A percentile compares a stretch with the other conserved stretches of the same genome.
Evolutionary conservation across 2,888 invertebrate species (phyloP).

Genomic region (Acleris cristana): DNA sequence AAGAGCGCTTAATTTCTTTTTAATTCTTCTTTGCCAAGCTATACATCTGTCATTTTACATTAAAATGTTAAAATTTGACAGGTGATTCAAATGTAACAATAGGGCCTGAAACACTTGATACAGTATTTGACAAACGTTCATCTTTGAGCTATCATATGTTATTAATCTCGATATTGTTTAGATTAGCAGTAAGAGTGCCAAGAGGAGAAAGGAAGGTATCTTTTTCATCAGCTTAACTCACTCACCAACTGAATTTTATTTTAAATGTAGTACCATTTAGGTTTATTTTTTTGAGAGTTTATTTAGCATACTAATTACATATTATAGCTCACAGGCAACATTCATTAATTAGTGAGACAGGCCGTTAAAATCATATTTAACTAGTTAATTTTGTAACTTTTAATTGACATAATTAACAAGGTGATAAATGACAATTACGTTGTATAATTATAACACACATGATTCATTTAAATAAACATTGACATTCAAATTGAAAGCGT

Average conservation of each 20-base stretch:
- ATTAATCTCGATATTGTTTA: no score
- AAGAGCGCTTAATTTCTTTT: no score
- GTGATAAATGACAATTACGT: constrained; percentile 38
- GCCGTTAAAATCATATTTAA: constrained; percentile 25
- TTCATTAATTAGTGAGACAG: constrained; percentile 10
- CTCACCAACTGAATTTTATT: no score
- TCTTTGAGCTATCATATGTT: background rate
- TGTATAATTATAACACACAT: constrained; percentile 26
- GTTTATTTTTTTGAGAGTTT: background rate
- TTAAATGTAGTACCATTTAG: no score
- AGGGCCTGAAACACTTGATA: constrained; percentile 11
- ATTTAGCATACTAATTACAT: background rate
- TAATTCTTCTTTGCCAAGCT: no score
- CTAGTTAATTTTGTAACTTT: constrained; percentile 50
- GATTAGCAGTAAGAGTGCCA: no score
- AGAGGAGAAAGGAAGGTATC: no score
- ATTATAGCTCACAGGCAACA: background rate
- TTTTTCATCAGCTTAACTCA: no score
- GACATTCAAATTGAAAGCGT: no score
- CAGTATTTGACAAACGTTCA: background rate
- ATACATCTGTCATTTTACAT: constrained; percentile 6
- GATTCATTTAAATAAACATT: background rate
- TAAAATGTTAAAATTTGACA: constrained; percentile 5
- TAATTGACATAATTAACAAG: constrained; percentile 64
- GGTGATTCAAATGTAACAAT: constrained; percentile 28